Evolutionary conservation across 2,888 invertebrate species (phyloP).

Genomic region (Zootermopsis nevadensis): DNA sequence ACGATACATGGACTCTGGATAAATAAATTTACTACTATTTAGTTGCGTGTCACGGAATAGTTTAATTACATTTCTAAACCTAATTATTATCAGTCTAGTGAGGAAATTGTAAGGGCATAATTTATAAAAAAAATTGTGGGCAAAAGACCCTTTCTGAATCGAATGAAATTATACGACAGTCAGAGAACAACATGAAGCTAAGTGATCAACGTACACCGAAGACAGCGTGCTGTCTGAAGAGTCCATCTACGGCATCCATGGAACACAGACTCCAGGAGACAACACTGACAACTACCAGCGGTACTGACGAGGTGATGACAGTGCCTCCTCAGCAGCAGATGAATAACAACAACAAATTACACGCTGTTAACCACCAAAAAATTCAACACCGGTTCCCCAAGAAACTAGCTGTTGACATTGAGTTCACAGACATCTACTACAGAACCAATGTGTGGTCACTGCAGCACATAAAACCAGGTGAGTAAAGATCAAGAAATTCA

Average conservation of each 20-base stretch:
- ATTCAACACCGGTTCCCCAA: conserved; percentile 61
- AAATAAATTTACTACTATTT: too few species aligned
- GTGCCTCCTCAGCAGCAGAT: background rate
- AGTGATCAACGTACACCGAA: background rate
- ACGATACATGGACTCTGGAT: too few species aligned
- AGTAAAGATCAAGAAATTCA: conserved; percentile 61
- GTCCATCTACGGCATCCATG: conserved; percentile 13
- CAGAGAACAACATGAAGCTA: background rate
- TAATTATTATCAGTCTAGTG: too few species aligned
- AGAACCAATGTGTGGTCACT: conserved; percentile 70
- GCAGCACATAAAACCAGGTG: conserved; percentile 70
- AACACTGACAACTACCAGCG: background rate
- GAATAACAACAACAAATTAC: conserved; percentile 5
- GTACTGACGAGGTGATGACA: background rate
- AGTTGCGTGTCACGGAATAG: too few species aligned
- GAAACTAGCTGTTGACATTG: conserved; percentile 74
- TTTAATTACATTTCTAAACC: too few species aligned
- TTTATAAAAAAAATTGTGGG: too few species aligned
- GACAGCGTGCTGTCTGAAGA: conserved; percentile 23
- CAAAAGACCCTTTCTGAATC: too few species aligned
- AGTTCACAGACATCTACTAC: conserved; percentile 76
- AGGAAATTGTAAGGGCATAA: too few species aligned
- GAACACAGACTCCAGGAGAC: conserved; percentile 14
- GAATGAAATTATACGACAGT: too few species aligned
- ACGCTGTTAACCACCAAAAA: background rate